phyloP scores from a whole-genome alignment of 2,888 invertebrate species.

The Strigamia transsilvanica region DNA sequence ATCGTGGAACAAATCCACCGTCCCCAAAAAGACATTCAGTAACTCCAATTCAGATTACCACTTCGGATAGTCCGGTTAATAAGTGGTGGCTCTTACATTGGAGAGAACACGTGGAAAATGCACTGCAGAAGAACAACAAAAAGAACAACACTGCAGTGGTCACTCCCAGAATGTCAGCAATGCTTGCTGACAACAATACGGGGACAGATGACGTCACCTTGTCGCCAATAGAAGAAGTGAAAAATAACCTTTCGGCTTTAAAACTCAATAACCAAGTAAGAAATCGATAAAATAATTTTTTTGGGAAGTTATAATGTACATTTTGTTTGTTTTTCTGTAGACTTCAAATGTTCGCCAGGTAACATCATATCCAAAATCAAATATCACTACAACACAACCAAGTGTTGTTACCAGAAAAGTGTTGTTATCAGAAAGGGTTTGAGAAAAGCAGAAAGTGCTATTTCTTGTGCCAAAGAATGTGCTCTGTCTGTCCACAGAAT shows the following conservation, averaged over 20 bases:
- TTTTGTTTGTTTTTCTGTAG: background rate
- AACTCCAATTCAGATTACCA: background rate
- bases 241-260: background rate
- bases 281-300: background rate
- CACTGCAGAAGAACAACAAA: background rate
- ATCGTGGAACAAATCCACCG: background rate
- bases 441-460: background rate
- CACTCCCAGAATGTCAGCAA: background rate
- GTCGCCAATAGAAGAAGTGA: background rate
- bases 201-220: background rate
- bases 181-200: background rate
- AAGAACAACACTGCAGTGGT: background rate
- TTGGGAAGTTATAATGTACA: background rate
- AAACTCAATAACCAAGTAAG: slow-evolving; percentile 1
- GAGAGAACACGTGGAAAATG: background rate
- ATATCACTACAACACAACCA: background rate
- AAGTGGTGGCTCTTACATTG: background rate
- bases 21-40: background rate
- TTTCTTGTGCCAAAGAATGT: slow-evolving; percentile 30
- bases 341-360: background rate
- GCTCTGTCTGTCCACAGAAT: background rate
- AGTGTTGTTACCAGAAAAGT: background rate
- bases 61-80: slow-evolving; percentile 12
- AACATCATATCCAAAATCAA: background rate
- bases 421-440: background rate